Evolutionary conservation across 2,113 vertebrate genomes (phyloP), one percentile per base, ranked within the genome.

Genomic region (Chunga burmeisteri): DNA sequence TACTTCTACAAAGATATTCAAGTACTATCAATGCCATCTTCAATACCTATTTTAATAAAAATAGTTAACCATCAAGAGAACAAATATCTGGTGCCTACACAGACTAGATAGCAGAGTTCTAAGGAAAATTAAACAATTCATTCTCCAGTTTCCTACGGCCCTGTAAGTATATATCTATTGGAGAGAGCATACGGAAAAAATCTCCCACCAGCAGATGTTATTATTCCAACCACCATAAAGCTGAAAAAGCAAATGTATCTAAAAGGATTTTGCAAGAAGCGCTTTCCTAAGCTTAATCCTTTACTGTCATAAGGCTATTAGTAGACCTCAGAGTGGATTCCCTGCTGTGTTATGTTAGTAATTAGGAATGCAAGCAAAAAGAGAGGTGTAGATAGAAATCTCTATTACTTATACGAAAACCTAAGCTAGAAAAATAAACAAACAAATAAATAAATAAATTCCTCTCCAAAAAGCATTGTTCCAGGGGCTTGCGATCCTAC

Each of bases 401-500:
- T 77, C 16, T 75, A 15, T 32, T 56, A 63, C 1, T 56, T 86
- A 10, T 66, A 17, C 11, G 81, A 81, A 81, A 58, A 46, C 3
- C 4, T 63, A 46, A 91, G 30, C 7, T 58, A 81, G 11, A 47
- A 25, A 79, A 46, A 47, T 3, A 74, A 55, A 42, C 17, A 55
- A 36, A 50, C 5, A 90, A 36, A 62, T 16, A 55, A 66, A 67
- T 5, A 0, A 38, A 42, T 13, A 15, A 20, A 52, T 19, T 65
- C 3, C 2, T 78, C 6, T 55, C 36, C 3, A 77, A 58, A 78
- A 82, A 40, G 2, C 5, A 77, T 3, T 8, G 2, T 52, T 65
- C 11, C 34, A 61, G 11, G 3, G 2, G 1, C 16, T 82, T 85
- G 16, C 0, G 1, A 23, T 72, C 32, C 16, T 73, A 10, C 2